These are phyloP conservation scores for Taphrorychus bicolor DNA, from an alignment of 2,888 invertebrate genomes.

Conservation along the genomic window DNA sequence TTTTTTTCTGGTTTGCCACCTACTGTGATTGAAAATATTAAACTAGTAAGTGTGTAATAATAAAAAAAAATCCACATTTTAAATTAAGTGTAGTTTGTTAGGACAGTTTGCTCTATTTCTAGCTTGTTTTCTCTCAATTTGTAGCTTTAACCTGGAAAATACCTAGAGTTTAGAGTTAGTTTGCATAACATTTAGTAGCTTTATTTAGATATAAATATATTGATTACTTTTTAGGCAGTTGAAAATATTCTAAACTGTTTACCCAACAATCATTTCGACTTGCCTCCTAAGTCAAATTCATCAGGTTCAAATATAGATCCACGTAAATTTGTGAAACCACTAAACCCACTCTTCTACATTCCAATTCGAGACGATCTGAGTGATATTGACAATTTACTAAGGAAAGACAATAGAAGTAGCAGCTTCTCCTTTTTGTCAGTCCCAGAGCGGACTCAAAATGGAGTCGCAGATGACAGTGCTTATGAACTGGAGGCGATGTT, in stretches of 20 bases:
- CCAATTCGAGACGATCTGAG: slow-evolving; percentile 48
- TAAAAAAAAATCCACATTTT: neutral
- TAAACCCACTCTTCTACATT: slow-evolving; percentile 48
- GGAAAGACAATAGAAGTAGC: neutral
- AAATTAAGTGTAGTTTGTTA: too few species aligned
- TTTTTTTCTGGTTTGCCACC: slow-evolving; percentile 43
- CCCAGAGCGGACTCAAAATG: neutral
- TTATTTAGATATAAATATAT: too few species aligned
- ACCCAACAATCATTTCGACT: slow-evolving; percentile 44
- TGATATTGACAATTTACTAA: slow-evolving; percentile 41
- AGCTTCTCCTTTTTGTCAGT: neutral
- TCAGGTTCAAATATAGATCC: neutral
- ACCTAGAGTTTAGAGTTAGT: too few species aligned
- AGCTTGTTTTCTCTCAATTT: too few species aligned
- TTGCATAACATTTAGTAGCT: too few species aligned
- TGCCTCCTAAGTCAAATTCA: neutral
- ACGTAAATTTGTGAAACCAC: slow-evolving; percentile 9
- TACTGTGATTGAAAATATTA: slow-evolving; percentile 43
- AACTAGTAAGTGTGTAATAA: slow-evolving; percentile 36
- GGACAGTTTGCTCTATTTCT: too few species aligned
- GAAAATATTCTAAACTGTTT: slow-evolving; percentile 46
- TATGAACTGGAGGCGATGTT: slow-evolving; percentile 46
- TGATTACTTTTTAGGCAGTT: slow-evolving; percentile 40
- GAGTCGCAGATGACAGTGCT: neutral
- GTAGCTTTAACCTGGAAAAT: too few species aligned